Evolutionary conservation across 2,113 vertebrate species (phyloP).

Genomic region (Odocoileus hemionus): DNA sequence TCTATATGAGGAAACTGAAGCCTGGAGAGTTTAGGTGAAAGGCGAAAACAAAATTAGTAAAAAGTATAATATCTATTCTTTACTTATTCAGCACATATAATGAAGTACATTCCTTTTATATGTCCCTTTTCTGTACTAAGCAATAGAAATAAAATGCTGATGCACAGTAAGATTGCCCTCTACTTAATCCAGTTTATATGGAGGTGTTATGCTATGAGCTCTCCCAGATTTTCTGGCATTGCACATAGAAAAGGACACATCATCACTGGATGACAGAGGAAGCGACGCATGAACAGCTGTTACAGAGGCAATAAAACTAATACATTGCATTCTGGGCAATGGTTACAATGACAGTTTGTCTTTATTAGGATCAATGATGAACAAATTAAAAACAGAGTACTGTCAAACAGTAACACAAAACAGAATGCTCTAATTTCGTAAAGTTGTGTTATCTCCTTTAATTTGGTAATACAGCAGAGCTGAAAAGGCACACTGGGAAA

Average conservation of each 20-base stretch:
- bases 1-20: background rate
- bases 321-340: background rate
- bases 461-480: conserved; percentile 31
- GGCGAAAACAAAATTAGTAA: background rate
- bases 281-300: conserved; percentile 44
- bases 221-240: background rate
- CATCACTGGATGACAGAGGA: conserved; percentile 27
- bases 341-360: conserved; percentile 61
- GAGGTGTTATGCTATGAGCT: background rate
- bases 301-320: conserved; percentile 59
- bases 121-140: background rate
- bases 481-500: conserved; percentile 52
- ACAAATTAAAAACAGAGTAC: conserved; percentile 66
- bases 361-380: conserved; percentile 68
- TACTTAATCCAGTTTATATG: background rate
- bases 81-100: background rate
- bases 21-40: background rate
- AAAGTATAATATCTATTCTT: background rate
- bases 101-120: background rate
- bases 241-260: background rate
- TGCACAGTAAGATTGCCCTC: background rate
- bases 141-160: background rate
- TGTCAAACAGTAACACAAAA: conserved; percentile 23
- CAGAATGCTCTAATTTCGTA: conserved; percentile 46
- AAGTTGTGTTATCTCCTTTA: conserved; percentile 46